Percentiles rank a stretch among this genome's conserved stretches.
Evolutionary conservation across 2,888 invertebrate genomes (phyloP).

Genomic region (Drosophila aldrichi): DNA sequence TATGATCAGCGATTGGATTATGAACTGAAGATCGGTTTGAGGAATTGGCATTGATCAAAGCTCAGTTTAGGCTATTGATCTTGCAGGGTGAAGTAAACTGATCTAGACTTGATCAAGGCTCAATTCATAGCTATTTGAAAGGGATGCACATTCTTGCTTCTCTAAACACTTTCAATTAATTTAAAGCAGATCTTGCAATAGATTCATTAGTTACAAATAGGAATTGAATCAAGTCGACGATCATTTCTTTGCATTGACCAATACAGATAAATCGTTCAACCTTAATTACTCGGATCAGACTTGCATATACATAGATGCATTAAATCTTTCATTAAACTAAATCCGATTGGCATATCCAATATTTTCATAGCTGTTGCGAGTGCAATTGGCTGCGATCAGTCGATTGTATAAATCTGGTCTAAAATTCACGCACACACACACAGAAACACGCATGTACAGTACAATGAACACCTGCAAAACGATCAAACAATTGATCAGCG

Average conservation of each 20-base stretch:
- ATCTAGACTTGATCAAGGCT: not conserved
- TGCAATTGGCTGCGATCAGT: slow-evolving; percentile 39
- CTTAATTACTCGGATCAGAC: not conserved
- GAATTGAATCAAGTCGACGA: not conserved
- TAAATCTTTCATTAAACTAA: not conserved
- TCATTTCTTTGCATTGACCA: not conserved
- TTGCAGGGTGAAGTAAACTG: not conserved
- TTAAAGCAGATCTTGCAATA: not conserved
- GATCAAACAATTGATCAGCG: slow-evolving; percentile 67
- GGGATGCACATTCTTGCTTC: too few relatives aligned
- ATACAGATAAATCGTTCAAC: not conserved
- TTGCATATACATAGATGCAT: not conserved
- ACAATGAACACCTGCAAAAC: slow-evolving; percentile 63
- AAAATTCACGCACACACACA: slow-evolving; percentile 13
- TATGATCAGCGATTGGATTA: not conserved
- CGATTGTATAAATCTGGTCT: slow-evolving; percentile 40
- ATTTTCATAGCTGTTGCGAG: slow-evolving; percentile 14
- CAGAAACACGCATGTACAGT: not conserved
- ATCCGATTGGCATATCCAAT: slow-evolving; percentile 15
- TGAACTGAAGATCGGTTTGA: not conserved
- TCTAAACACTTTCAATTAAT: not conserved
- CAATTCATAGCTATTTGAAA: not conserved
- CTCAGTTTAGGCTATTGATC: not conserved
- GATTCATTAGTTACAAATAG: not conserved
- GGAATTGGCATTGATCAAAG: not conserved